Base-by-base conservation (phyloP, 1,140 invertebrate species). In the Hormaphis cornu region DNA sequence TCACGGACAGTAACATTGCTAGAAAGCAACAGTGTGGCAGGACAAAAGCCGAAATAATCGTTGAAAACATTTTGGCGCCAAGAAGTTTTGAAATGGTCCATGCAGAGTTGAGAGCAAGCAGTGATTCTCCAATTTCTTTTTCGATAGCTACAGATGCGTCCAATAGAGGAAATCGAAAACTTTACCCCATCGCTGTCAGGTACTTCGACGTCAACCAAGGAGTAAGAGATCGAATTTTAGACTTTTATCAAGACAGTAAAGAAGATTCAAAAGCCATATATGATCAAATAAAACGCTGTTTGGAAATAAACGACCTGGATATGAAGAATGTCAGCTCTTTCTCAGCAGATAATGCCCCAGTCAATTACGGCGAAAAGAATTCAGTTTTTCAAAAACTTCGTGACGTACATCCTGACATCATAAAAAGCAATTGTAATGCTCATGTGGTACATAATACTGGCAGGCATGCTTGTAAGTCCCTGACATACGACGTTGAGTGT, bases 221-320 rank as follows among this genome's bases (percentile, higher is more conserved):
- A 75, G 54, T 80, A 73, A 46, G 78, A 75, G 58, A 72, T 72
- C 63, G 59, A 37, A 48, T 74, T 9, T 22, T 75, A 22, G 73
- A 74, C 71, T 73, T 74, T 71, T 74, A 63, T 70, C 59, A 73
- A 61, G 37, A 72, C 40, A 10, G 63, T 6, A 24, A 71, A 30
- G 72, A 74, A 40, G 30, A 35, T 18, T 69, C 73, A 30, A 30
- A 53, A 71, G 69, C 26, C 28, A 72, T 74, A 5, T 72, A 42
- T 63, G 66, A 46, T 66, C 70, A 42, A 14, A 71, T 70, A 30
- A 58, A 44, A 18, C 18, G 44, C 8, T 14, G 26, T 22, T 20
- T 72, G 26, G 35, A 9, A 35, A 71, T 69, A 50, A 30, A 63
- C 12, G 59, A 40, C 5, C 33, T 61, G 9, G 63, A 72, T 40